phyloP scores from a whole-genome alignment of 2,797 vertebrate species.

The Lophius americanus region DNA sequence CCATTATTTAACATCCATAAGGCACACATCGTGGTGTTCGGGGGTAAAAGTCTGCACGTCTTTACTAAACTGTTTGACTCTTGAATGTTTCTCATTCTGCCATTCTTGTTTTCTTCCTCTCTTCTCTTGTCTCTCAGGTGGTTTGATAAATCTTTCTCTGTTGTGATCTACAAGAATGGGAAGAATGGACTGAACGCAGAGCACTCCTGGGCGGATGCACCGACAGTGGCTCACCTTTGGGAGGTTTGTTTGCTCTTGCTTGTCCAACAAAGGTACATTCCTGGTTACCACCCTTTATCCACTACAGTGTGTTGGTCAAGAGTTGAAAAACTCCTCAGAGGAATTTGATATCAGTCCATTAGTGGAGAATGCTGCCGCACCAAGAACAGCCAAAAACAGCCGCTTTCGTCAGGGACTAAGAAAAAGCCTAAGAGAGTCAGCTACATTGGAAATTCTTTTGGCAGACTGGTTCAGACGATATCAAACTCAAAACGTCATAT shows the following conservation, averaged over 20 bases:
- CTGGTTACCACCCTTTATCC: background rate
- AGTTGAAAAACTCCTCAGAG: no score
- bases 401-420: no score
- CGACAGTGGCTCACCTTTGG: constrained; percentile 88
- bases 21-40: no score
- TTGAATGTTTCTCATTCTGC: background rate
- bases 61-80: background rate
- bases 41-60: background rate
- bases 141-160: constrained; percentile 88
- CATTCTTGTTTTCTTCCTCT: background rate
- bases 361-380: no score
- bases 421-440: no score
- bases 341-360: no score
- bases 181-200: constrained; percentile 89
- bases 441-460: no score
- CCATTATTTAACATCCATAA: no score
- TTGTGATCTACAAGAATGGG: constrained; percentile 89
- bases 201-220: constrained; percentile 91
- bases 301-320: background rate
- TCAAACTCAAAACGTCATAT: no score
- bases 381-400: no score
- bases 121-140: constrained; percentile 62
- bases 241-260: constrained; percentile 74
- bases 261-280: background rate
- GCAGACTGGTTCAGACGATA: no score